phyloP scores from a whole-genome alignment of 2,797 vertebrate species.

The Phataginus tetradactyla region DNA sequence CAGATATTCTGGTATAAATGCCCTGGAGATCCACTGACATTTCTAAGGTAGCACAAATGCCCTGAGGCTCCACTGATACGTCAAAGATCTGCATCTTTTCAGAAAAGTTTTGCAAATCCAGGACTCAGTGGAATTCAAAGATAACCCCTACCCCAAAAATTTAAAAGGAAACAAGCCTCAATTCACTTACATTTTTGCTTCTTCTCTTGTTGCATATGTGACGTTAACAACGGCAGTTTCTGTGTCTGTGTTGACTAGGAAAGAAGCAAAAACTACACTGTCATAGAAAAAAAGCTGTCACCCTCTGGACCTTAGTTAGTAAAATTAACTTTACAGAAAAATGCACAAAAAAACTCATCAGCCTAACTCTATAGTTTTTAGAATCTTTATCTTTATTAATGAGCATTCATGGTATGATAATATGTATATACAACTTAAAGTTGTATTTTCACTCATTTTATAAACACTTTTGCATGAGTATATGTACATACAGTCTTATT shows the following conservation, averaged over 20 bases:
- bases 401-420: background rate
- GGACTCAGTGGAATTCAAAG: background rate
- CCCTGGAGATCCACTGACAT: background rate
- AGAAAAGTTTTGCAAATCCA: background rate
- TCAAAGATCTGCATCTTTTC: background rate
- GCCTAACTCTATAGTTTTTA: background rate
- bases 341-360: background rate
- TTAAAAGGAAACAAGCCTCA: background rate
- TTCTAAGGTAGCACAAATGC: background rate
- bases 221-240: constrained; percentile 98
- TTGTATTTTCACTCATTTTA: background rate
- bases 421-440: background rate
- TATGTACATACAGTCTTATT: background rate
- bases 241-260: constrained; percentile 95
- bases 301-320: background rate
- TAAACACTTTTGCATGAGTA: background rate
- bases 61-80: too few relatives aligned
- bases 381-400: background rate
- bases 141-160: background rate
- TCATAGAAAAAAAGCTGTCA: background rate
- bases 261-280: constrained; percentile 70
- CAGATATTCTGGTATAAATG: background rate
- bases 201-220: constrained; percentile 94
- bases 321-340: background rate
- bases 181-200: constrained; percentile 94